These are phyloP conservation scores for Bellardia pandia DNA, from an alignment of 2,888 invertebrate species.

Conservation along the genomic window DNA sequence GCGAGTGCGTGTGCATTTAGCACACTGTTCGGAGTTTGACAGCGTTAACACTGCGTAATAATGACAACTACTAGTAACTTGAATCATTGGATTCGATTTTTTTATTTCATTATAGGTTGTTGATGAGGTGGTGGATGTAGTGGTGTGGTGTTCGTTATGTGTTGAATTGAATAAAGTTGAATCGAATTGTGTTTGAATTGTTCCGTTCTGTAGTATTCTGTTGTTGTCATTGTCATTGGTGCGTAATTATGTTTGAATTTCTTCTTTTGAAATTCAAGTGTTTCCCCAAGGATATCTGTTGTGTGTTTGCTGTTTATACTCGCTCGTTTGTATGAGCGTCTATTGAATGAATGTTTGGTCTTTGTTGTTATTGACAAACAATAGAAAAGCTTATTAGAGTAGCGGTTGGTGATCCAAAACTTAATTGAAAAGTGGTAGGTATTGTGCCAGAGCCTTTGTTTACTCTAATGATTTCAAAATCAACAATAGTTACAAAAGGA, in stretches of 20 bases:
- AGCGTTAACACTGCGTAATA: constrained; percentile 32
- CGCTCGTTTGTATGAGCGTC: background rate
- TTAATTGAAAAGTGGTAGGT: constrained; percentile 41
- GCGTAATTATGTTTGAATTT: constrained; percentile 55
- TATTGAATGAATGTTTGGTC: constrained; percentile 17
- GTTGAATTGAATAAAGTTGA: background rate
- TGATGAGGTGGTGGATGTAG: constrained; percentile 14
- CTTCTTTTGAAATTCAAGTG: constrained; percentile 53
- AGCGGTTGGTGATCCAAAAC: constrained; percentile 47
- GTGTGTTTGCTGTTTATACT: constrained; percentile 1
- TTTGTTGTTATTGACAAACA: constrained; percentile 49
- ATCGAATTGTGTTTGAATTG: constrained; percentile 11
- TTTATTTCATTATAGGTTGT: constrained; percentile 50
- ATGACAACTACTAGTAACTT: constrained; percentile 9
- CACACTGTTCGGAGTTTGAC: background rate
- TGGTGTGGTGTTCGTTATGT: constrained; percentile 8
- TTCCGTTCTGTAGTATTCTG: constrained; percentile 50
- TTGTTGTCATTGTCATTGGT: constrained; percentile 54
- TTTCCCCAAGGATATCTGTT: constrained; percentile 56
- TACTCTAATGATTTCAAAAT: constrained; percentile 37
- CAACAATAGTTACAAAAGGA: constrained; percentile 33
- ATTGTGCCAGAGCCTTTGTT: constrained; percentile 44
- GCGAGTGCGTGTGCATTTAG: background rate
- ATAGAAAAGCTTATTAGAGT: constrained; percentile 44
- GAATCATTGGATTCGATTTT: constrained; percentile 22